Base-by-base conservation (phyloP, 2,888 invertebrate species). In the Noctua janthe region DNA sequence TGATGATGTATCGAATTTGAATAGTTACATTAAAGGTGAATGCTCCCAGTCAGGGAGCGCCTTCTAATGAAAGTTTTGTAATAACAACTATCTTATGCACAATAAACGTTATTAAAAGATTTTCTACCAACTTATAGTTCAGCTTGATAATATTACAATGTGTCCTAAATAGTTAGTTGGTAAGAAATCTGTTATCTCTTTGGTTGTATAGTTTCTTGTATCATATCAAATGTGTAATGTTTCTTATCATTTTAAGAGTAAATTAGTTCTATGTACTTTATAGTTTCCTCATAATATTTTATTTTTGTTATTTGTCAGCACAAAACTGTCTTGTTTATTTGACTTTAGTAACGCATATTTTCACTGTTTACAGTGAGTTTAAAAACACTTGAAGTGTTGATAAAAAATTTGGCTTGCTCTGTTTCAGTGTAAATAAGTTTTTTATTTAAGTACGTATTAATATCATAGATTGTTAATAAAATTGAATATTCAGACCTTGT, bases 171-270 rank as follows among this genome's bases (percentile, higher is more conserved):
- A 62, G 35, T 17, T 35, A 15, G 17, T 23, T 64, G 7, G 35
- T 8, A 29, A 39, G 39, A 56, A 81, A 69, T 71, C 20, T 47
- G 23, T 43, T 8, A 66, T 3, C 4, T 47, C 13, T 29, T 59
- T 54, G 43, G 29, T 70, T 73, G n/a, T 59, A 47, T 51, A 64
- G 17, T 54, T 74, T 74, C 2, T 59, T 71, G n/a, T 66, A 43
- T 23, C 59, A 74, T 86, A 75, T 71, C n/a, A 82, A 51, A 56
- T 67, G 69, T 74, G 17, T 67, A 35, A 59, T 70, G 47, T 23
- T 62, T 66, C 15, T 62, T 76, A 66, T 54, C 11, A 62, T 81
- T 49, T 43, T 78, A 78, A 66, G 66, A 1, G 47, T 59, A 74
- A 73, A 23, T 47, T 66, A 64, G 64, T 54, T 29, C 7, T 54